phyloP scores from a whole-genome alignment of 2,797 vertebrate genomes.

The Schizopygopsis malacanthus region DNA sequence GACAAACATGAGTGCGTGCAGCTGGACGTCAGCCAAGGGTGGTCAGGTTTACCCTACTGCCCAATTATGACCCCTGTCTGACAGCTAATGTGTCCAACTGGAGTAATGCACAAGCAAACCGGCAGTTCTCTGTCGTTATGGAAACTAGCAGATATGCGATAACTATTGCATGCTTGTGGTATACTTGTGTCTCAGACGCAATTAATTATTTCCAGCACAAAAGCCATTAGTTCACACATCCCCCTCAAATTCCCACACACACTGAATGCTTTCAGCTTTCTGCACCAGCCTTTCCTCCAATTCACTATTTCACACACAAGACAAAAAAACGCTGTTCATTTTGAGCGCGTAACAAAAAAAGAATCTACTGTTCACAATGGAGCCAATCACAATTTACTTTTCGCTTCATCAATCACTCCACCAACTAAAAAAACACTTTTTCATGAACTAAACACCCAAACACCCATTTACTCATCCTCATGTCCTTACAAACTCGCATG shows the following conservation, averaged over 20 bases:
- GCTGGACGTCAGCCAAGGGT: neutral
- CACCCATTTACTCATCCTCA: neutral
- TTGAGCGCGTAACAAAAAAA: neutral
- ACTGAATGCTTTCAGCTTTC: conserved; percentile 3
- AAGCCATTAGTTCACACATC: conserved; percentile 60
- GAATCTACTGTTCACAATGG: neutral
- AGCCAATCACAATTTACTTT: conserved; percentile 2
- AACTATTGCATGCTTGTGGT: conserved; percentile 55
- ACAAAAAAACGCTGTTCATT: neutral
- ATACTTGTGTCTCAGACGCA: conserved; percentile 53
- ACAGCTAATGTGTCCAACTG: conserved; percentile 42
- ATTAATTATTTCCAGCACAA: conserved; percentile 61
- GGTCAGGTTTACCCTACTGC: conserved; percentile 27
- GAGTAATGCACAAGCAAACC: conserved; percentile 53
- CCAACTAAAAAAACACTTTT: neutral
- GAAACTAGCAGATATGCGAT: conserved; percentile 73
- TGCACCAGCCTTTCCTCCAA: neutral
- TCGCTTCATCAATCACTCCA: neutral
- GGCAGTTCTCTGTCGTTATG: conserved; percentile 77
- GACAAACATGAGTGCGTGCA: neutral
- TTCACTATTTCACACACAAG: conserved; percentile 22
- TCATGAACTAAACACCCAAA: neutral
- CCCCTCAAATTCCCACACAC: conserved; percentile 45
- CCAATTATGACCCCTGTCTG: conserved; percentile 29
- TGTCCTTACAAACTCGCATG: neutral